Evolutionary conservation across 2,113 vertebrate species (phyloP).

Genomic region (Microcebus murinus): DNA sequence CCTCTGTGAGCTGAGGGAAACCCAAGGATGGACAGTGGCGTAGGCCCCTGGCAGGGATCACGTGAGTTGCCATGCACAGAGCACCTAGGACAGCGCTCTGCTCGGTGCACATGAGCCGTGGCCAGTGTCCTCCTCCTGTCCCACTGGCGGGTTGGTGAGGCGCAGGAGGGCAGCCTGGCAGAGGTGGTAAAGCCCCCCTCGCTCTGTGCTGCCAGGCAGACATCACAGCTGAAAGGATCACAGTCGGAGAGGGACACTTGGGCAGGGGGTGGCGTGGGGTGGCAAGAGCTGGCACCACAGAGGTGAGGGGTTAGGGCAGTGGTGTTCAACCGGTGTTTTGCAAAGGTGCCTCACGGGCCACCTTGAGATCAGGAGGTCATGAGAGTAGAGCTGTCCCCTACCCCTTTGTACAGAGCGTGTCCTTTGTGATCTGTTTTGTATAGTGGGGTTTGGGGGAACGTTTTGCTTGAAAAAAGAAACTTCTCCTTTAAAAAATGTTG

Average conservation of each 20-base stretch:
- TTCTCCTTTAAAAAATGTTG: background rate
- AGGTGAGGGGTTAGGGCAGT: background rate
- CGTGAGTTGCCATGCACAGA: rapidly evolving
- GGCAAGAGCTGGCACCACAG: background rate
- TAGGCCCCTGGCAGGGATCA: background rate
- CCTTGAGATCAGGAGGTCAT: background rate
- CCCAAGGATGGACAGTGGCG: rapidly evolving
- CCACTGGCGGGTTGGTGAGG: background rate
- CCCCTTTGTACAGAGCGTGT: rapidly evolving
- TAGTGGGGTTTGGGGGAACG: background rate
- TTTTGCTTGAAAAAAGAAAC: background rate
- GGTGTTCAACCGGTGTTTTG: background rate
- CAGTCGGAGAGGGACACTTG: too few species aligned
- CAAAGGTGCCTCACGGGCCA: background rate
- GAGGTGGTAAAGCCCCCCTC: background rate
- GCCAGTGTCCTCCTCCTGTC: too few species aligned
- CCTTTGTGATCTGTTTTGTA: background rate
- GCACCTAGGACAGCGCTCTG: background rate
- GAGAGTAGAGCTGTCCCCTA: background rate
- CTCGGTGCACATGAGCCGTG: rapidly evolving
- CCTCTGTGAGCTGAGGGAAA: background rate
- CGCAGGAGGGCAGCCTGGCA: background rate
- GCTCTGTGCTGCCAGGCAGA: background rate
- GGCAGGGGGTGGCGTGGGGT: background rate
- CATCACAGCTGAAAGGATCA: background rate